Percentiles rank a stretch among this genome's conserved stretches.
Conservation (phyloP, 1,140 invertebrate species). For the Amphibalanus amphitrite region DNA sequence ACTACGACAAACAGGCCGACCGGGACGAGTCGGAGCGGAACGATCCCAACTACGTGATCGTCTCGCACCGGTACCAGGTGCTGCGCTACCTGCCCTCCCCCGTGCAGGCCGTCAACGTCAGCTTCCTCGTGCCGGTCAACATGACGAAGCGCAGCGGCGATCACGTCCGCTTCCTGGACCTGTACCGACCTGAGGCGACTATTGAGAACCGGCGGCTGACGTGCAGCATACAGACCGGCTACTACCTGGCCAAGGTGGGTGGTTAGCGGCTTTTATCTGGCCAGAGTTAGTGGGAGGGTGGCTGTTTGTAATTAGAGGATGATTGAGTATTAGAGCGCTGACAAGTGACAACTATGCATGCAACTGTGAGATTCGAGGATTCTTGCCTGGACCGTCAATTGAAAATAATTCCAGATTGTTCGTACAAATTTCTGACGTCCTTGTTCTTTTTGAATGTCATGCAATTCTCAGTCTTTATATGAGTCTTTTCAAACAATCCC, state of each 20-base stretch:
- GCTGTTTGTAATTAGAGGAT: background rate
- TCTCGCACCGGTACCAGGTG: conserved; percentile 2
- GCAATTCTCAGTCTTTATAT: background rate
- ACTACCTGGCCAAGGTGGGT: background rate
- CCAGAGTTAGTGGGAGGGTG: background rate
- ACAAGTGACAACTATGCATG: background rate
- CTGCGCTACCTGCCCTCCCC: conserved; percentile 2
- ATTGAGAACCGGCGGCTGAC: background rate
- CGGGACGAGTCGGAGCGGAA: background rate
- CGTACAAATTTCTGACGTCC: background rate
- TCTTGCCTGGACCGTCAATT: background rate
- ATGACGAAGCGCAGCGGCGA: background rate
- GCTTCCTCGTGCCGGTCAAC: conserved; percentile 4
- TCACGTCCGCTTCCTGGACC: background rate
- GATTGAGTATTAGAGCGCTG: background rate
- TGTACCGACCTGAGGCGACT: background rate
- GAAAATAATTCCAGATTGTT: background rate
- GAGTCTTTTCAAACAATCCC: background rate
- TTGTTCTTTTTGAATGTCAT: background rate
- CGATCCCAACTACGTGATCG: background rate
- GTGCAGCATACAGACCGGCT: background rate
- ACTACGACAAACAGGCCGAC: background rate
- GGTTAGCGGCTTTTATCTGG: background rate
- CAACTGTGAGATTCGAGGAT: background rate
- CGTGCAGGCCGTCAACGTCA: background rate